Percentiles rank a stretch among this genome's conserved stretches.
These are phyloP conservation scores for Morelia viridis DNA, from an alignment of 2,797 vertebrate species.

Conservation along the genomic window DNA sequence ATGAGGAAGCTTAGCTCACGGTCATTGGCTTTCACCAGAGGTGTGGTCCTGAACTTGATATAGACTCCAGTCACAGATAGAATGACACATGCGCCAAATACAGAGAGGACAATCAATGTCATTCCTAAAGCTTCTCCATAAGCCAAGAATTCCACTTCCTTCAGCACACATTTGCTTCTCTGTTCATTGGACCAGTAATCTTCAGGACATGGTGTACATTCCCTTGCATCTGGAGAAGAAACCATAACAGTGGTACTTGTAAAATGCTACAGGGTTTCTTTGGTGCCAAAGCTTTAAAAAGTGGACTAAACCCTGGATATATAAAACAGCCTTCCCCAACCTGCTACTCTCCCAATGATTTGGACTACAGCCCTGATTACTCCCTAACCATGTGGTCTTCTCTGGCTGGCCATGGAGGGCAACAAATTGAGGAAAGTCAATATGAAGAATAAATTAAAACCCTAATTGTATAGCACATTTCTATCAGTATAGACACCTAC, in stretches of 20 bases:
- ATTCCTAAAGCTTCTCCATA: constrained; percentile 84
- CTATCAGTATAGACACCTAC: neutral
- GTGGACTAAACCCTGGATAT: neutral
- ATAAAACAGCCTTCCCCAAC: neutral
- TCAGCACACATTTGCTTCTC: constrained; percentile 78
- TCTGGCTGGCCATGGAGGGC: neutral
- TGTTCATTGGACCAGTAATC: constrained; percentile 83
- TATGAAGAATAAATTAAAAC: neutral
- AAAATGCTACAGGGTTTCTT: neutral
- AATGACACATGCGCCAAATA: constrained; percentile 77
- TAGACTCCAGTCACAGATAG: constrained; percentile 76
- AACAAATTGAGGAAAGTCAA: neutral
- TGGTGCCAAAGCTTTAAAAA: neutral
- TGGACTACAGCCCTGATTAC: neutral
- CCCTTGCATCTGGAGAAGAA: constrained; percentile 78
- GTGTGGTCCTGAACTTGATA: constrained; percentile 73
- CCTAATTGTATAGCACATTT: neutral
- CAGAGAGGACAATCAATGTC: constrained; percentile 79
- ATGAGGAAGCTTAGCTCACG: constrained; percentile 78
- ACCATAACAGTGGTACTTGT: neutral
- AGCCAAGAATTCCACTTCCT: constrained; percentile 84
- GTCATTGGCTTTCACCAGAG: constrained; percentile 80
- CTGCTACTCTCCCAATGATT: neutral
- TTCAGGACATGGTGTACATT: constrained; percentile 77
- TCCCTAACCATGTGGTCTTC: neutral